phyloP scores from a whole-genome alignment of 2,113 vertebrate genomes.

The Callithrix jacchus region DNA sequence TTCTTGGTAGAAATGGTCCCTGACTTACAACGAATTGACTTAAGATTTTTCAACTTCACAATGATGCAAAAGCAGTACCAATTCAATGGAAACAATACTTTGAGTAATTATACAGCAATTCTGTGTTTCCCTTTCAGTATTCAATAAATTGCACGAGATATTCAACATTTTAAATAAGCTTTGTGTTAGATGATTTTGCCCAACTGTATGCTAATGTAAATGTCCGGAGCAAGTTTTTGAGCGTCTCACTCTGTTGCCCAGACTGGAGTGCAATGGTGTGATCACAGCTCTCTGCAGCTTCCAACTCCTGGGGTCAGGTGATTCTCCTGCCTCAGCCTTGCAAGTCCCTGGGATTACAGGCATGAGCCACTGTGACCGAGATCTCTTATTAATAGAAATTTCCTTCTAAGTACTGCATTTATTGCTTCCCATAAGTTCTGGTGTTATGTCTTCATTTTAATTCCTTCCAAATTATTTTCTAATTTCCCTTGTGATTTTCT shows the following conservation, averaged over 20 bases:
- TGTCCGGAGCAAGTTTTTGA: not conserved
- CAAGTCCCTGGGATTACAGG: not conserved
- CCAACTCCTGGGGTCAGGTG: not conserved
- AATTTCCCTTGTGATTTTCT: not conserved
- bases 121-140: not conserved
- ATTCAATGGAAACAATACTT: not conserved
- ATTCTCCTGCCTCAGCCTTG: not conserved
- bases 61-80: not conserved
- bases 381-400: not conserved
- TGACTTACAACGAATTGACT: not conserved
- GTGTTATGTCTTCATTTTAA: not conserved
- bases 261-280: not conserved
- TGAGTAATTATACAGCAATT: not conserved
- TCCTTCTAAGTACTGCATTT: not conserved
- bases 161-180: not conserved
- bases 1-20: not conserved
- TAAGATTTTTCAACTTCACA: not conserved
- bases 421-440: not conserved
- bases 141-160: not conserved
- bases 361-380: not conserved
- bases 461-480: not conserved
- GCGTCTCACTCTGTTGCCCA: not conserved
- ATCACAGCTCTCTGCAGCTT: not conserved
- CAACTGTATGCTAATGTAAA: not conserved
- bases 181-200: not conserved